These are phyloP conservation scores for Tachina fera DNA, from an alignment of 2,888 invertebrate species.

Conservation along the genomic window DNA sequence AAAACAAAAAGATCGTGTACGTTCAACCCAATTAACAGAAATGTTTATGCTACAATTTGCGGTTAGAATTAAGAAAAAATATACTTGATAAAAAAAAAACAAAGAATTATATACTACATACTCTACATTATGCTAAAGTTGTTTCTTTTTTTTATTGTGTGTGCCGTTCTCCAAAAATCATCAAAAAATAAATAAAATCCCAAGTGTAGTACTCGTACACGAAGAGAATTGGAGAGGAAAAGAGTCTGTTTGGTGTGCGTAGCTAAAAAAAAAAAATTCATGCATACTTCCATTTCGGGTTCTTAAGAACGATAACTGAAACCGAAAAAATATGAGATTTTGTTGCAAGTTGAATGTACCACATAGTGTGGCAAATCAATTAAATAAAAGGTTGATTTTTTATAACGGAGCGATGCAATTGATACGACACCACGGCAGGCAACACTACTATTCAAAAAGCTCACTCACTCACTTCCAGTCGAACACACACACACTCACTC, in stretches of 20 bases:
- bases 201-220: background rate
- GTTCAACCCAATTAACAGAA: slow-evolving; percentile 82
- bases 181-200: slow-evolving; percentile 10
- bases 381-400: slow-evolving; percentile 72
- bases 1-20: slow-evolving; percentile 74
- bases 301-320: slow-evolving; percentile 52
- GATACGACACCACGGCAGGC: slow-evolving; percentile 69
- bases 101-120: slow-evolving; percentile 35
- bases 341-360: slow-evolving; percentile 70
- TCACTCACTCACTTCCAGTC: slow-evolving; percentile 53
- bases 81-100: slow-evolving; percentile 46
- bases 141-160: slow-evolving; percentile 11
- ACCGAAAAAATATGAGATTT: slow-evolving; percentile 46
- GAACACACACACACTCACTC: slow-evolving; percentile 14
- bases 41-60: slow-evolving; percentile 73
- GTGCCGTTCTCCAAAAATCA: slow-evolving; percentile 43
- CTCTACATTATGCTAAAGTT: slow-evolving; percentile 60
- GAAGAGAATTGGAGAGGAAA: slow-evolving; percentile 14
- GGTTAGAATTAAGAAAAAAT: slow-evolving; percentile 69
- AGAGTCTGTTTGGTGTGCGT: slow-evolving; percentile 48
- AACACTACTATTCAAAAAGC: slow-evolving; percentile 61
- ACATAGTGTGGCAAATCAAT: slow-evolving; percentile 72
- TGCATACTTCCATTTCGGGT: slow-evolving; percentile 64
- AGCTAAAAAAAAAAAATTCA: slow-evolving; percentile 56
- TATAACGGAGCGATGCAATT: slow-evolving; percentile 72